phyloP scores from a whole-genome alignment of 2,113 vertebrate genomes.

The Cygnus atratus region DNA sequence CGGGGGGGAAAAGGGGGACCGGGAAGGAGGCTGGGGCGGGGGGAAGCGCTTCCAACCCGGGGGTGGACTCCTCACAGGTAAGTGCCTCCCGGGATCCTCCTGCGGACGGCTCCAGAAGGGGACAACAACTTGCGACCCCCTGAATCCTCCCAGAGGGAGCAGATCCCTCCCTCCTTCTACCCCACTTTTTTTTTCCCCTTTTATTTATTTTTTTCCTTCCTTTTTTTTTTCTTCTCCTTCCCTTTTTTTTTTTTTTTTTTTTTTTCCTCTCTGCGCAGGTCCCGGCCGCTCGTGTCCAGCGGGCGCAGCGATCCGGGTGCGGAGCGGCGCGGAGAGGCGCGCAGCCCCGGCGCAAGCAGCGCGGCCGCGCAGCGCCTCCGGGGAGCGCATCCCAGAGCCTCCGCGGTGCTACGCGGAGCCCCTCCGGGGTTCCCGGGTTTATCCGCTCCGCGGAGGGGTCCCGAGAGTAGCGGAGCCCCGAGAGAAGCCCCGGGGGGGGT shows the following conservation, averaged over 20 bases:
- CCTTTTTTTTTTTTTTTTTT: not conserved
- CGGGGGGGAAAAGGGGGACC: not conserved
- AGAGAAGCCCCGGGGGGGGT: not conserved
- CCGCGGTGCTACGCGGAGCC: not conserved
- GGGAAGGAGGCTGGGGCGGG: not conserved
- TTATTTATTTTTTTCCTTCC: no score
- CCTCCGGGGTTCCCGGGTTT: no score
- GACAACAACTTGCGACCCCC: not conserved
- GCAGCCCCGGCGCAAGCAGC: no score
- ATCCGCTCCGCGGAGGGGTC: no score
- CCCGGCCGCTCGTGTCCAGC: not conserved
- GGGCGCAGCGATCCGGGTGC: not conserved
- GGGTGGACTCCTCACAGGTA: slow-evolving; percentile 15
- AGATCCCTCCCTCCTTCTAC: not conserved
- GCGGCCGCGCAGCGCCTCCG: not conserved
- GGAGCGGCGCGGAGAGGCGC: no score
- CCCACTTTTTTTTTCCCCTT: not conserved
- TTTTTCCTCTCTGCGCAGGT: not conserved
- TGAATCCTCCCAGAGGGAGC: not conserved
- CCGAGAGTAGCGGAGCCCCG: no score
- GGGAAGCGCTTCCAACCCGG: not conserved
- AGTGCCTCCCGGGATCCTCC: not conserved
- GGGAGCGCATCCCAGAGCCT: not conserved
- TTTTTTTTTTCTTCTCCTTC: not conserved
- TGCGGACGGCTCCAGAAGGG: not conserved